Conservation (phyloP, 2,888 invertebrate genomes). For the Cryptocephalus primarius region DNA sequence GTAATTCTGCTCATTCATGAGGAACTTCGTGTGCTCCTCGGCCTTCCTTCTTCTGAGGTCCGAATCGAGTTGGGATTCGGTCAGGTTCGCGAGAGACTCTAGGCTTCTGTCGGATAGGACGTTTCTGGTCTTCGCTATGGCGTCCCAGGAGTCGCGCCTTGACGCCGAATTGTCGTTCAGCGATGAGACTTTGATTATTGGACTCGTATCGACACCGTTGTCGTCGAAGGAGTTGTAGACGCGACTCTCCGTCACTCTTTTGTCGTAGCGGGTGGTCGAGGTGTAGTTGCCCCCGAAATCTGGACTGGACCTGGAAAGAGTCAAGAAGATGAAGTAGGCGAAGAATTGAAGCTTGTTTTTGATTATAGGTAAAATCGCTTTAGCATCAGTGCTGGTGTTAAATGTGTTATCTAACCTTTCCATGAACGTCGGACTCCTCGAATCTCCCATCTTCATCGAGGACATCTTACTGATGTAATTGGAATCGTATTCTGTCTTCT, state of each 20-base stretch:
- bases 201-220: slow-evolving; percentile 42
- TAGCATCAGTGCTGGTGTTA: too few species aligned
- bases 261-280: slow-evolving; percentile 25
- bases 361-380: too few species aligned
- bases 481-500: slow-evolving; percentile 24
- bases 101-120: slow-evolving; percentile 59
- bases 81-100: slow-evolving; percentile 58
- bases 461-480: slow-evolving; percentile 30
- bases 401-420: slow-evolving; percentile 15
- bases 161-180: slow-evolving; percentile 39
- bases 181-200: slow-evolving; percentile 50
- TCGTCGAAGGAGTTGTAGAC: slow-evolving; percentile 18
- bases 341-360: too few species aligned
- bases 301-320: slow-evolving; percentile 19
- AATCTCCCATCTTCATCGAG: slow-evolving; percentile 28
- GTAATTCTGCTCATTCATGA: slow-evolving; percentile 3
- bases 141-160: slow-evolving; percentile 72
- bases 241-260: slow-evolving; percentile 23
- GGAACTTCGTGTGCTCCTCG: slow-evolving; percentile 28
- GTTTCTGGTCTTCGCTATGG: slow-evolving; percentile 68
- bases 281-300: slow-evolving; percentile 22
- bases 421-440: slow-evolving; percentile 28
- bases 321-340: background rate
- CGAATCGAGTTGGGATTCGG: slow-evolving; percentile 47
- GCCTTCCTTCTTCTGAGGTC: slow-evolving; percentile 25